A percentile compares a stretch with the other conserved stretches of the same genome.
Evolutionary conservation across 2,113 vertebrate species (phyloP).

Genomic region (Calidris pugnax): DNA sequence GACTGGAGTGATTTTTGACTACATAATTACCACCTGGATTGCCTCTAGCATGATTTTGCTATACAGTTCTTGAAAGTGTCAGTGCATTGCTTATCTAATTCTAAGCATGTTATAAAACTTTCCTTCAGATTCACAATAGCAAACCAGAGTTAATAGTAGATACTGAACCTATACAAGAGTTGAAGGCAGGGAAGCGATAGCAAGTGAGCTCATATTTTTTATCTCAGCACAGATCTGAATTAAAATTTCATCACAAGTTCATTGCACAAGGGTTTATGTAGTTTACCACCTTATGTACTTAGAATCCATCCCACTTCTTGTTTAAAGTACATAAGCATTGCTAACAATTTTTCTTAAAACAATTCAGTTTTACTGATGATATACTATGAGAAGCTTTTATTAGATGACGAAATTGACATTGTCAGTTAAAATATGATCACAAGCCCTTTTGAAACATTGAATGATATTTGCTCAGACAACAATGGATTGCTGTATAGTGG

Average conservation of each 20-base stretch:
- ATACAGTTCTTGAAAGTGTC: neutral
- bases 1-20: constrained; percentile 53
- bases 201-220: neutral
- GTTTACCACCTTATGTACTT: neutral
- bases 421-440: neutral
- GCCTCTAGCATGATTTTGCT: neutral
- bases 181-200: neutral
- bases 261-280: neutral
- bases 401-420: neutral
- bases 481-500: neutral
- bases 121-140: neutral
- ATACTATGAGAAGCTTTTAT: neutral
- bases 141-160: neutral
- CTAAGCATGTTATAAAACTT: constrained; percentile 9
- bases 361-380: neutral
- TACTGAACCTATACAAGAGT: neutral
- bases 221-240: neutral
- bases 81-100: neutral
- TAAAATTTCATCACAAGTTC: neutral
- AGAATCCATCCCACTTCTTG: neutral
- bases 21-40: constrained; percentile 39
- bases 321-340: neutral
- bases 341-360: neutral
- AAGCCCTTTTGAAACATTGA: neutral
- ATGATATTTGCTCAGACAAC: neutral